Percentiles rank a stretch among this genome's conserved stretches.
These are phyloP conservation scores for Tetragonula carbonaria DNA, from an alignment of 2,888 invertebrate species.

Conservation along the genomic window DNA sequence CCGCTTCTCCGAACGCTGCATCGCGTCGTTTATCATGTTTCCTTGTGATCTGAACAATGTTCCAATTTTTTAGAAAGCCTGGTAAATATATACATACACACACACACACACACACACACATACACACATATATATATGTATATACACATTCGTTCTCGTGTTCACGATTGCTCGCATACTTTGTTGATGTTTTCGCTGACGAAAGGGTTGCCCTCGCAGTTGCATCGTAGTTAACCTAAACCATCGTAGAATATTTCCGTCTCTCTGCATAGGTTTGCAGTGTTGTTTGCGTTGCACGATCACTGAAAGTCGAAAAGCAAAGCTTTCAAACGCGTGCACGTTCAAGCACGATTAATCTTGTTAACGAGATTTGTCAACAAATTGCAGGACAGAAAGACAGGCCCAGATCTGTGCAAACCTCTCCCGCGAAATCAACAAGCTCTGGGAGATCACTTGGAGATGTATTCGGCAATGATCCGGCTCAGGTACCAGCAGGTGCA, in stretches of 20 bases:
- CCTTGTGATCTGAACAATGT: slow-evolving; percentile 86
- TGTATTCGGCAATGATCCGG: slow-evolving; percentile 52
- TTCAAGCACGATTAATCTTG: no score
- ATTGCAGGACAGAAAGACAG: slow-evolving; percentile 75
- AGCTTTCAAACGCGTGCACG: not conserved
- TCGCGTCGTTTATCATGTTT: slow-evolving; percentile 79
- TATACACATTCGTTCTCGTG: no score
- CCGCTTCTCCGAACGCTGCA: slow-evolving; percentile 28
- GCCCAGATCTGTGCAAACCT: slow-evolving; percentile 72
- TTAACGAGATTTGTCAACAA: not conserved
- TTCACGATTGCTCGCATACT: no score
- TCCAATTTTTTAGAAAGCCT: slow-evolving; percentile 92
- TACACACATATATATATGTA: no score
- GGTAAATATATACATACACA: slow-evolving; percentile 83
- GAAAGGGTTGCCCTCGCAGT: slow-evolving; percentile 6
- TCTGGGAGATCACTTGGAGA: slow-evolving; percentile 65
- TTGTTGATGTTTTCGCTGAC: not conserved
- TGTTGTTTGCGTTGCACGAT: not conserved
- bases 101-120: no score
- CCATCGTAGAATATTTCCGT: slow-evolving; percentile 22
- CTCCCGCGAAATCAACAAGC: slow-evolving; percentile 69
- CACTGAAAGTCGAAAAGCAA: not conserved
- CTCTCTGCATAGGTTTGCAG: not conserved
- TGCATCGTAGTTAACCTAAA: slow-evolving; percentile 45
- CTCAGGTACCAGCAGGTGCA: slow-evolving; percentile 62